Base-by-base conservation (phyloP, 2,888 invertebrate genomes). In the Psylliodes chrysocephalus region DNA sequence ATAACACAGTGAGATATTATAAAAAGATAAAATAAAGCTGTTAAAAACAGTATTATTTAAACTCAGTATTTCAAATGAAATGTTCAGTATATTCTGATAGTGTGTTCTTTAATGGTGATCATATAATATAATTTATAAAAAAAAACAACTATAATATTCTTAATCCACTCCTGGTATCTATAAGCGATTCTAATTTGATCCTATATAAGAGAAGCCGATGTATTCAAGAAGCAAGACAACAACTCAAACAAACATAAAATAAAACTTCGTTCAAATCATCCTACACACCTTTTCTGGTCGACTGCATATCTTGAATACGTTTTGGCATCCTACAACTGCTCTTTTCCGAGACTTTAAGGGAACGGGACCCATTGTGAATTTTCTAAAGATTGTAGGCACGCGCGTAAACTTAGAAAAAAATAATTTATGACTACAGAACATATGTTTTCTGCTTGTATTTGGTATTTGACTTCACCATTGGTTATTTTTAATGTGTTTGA, bases 361-460 rank as follows among this genome's bases (percentile, higher is more conserved):
- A 70, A 70, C 71, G 71, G 71, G 70, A 68, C 64, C 75, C 71
- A 78, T 79, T 79, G 79, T 79, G 64, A 70, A 72, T 73, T 78
- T 78, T 77, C 71, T 76, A 78, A 75, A 76, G 77, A 77, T 73
- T 73, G 77, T 70, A 75, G 78, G 80, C 80, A 80, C 79, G 79
- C 78, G 79, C 74, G 72, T 66, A 71, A 72, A 70, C 71, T 73
- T 68, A 71, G 74, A 77, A 78, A 78, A 77, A 79, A 77, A 79
- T 79, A 78, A 79, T 79, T 80, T 79, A 79, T 79, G 77, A 75
- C 64, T 71, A 70, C 72, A 69, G 73, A 76, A 78, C 79, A 79
- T 77, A 73, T 79, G 78, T 77, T 77, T 70, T 69, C 4, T 74
- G 73, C 74, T 75, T 76, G 73, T 71, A 68, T 71, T 71, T 61